Base-by-base conservation (phyloP, 2,113 vertebrate genomes). In the Melanotaenia duboulayi region DNA sequence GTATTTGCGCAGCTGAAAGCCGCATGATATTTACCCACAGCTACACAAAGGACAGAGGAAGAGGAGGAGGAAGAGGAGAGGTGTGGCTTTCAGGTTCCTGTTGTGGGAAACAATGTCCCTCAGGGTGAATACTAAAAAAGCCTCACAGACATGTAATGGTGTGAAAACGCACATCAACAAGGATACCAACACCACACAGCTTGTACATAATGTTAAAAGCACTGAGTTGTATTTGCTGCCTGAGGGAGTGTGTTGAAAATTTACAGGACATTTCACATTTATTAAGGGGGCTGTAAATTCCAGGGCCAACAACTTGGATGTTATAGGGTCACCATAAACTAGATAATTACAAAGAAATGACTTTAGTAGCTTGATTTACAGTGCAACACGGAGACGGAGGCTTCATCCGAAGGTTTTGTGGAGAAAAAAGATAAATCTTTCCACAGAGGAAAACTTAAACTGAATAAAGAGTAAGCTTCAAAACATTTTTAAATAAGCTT, bases 311-410 rank as follows among this genome's bases (percentile, higher is more conserved):
- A 35, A 71, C 24, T 17, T 48, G 37, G 57, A 70, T 64, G 81
- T 79, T 73, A 64, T 40, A 52, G 66, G 28, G 44, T 10, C 5
- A 8, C 48, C 66, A 49, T 77, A 72, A 73, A 77, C 11, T 11
- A 55, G 23, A 58, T 69, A 71, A 72, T 71, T 78, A 60, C 25
- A 51, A 22, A 56, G 20, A 69, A 67, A 24, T 54, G 20, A 49
- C 49, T 13, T 65, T 56, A 83, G 61, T 65, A 48, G 44, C 44
- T 62, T 60, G 62, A 32, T 22, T 65, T 51, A 58, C 25, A 9
- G 25, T 6, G 5, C 56, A 35, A 12, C 0, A 3, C 20, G 14
- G 17, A 25, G 19, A 35, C 6, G 39, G 20, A 17, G 5, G 28
- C 4, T 22, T 24, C 5, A 5, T 35, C 46, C 32, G 17, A n/a